Base-by-base conservation (phyloP, 1,140 invertebrate genomes). In the Drosophila yakuba region DNA sequence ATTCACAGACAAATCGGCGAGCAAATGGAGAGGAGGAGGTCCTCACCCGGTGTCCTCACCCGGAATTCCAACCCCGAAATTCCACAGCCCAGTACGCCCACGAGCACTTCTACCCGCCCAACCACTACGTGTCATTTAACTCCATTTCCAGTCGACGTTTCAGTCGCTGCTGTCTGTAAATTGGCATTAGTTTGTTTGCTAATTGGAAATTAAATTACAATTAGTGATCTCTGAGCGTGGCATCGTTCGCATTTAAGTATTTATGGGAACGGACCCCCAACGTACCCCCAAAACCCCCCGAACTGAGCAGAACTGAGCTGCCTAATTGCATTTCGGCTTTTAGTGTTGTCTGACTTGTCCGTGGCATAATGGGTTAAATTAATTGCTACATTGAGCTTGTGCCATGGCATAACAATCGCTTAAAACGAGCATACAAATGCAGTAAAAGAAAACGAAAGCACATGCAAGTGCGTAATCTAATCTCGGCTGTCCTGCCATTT, bases 161-260 rank as follows among this genome's bases (percentile, higher is more conserved):
- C 36, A 74, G 61, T 62, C 67, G 80, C 54, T 81, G 68, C 48
- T 68, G 64, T 78, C 69, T 72, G 76, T 82, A 88, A 88, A 88
- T 89, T 88, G 81, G 81, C 79, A 79, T 91, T 91, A 86, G 89
- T 91, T 91, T 91, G 89, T 91, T 91, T 91, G 84, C 89, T 91
- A 91, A 91, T 91, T 91, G 89, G 89, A 91, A 91, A 91, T 91
- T 91, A 91, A 91, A 91, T 91, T 91, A 91, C 89, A 91, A 91
- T 91, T 91, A 91, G 84, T 91, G 89, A 89, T 89, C 84, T 89
- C 77, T 79, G 78, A 81, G 88, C 78, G 67, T 77, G 58, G 71
- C 83, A 74, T 68, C 72, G 68, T 82, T 80, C 73, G 57, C 77
- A 76, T 83, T 89, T 76, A 78, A 78, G 71, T 79, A 79, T 91